Evolutionary conservation across 2,797 vertebrate genomes (phyloP), one percentile per base, ranked within the genome.

Genomic region (Anguilla obscura): DNA sequence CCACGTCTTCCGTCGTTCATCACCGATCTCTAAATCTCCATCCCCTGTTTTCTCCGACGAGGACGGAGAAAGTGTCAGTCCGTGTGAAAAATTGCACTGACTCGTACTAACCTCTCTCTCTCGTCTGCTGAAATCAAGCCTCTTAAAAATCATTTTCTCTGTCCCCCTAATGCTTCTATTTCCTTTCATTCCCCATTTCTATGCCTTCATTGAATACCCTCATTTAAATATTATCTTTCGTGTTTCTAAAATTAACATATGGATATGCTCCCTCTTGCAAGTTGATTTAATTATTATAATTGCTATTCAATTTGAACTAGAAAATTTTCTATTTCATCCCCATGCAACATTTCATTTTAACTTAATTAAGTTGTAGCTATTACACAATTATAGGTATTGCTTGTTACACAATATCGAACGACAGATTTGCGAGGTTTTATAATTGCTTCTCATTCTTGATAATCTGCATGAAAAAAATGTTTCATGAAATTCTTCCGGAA

Each of bases 171-270:
- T 45, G 48, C 18, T 24, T 80, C 7, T 45, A 76, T 40, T 76
- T 45, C 18, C n/a, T 80, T 80, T 80, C 18, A 80, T 45, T 21
- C 4, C 40, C 24, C 1, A 2, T 48, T 80, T 80, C 60, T 48
- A 48, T 80, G 18, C 2, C 18, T 80, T 80, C 71, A 40, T 7
- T 27, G 24, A 66, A 66, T 66, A 4, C 24, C 66, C 66, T 69
- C n/a, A 9, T 76, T 33, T 48, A 48, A 24, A 48, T 80, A 24
- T 45, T 7, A n/a, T 80, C 76, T 48, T 14, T 14, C 10, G 7
- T 74, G 30, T 74, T 36, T 30, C 76, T 80, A 33, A 79, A 79
- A 79, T 79, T 24, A 80, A 40, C 76, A 80, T 48, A 36, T 76
- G 27, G 69, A 74, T 36, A 1, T 10, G 16, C 2, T 80, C 18